These are phyloP conservation scores for Hyphantria cunea DNA, from an alignment of 1,140 invertebrate species.

Conservation along the genomic window DNA sequence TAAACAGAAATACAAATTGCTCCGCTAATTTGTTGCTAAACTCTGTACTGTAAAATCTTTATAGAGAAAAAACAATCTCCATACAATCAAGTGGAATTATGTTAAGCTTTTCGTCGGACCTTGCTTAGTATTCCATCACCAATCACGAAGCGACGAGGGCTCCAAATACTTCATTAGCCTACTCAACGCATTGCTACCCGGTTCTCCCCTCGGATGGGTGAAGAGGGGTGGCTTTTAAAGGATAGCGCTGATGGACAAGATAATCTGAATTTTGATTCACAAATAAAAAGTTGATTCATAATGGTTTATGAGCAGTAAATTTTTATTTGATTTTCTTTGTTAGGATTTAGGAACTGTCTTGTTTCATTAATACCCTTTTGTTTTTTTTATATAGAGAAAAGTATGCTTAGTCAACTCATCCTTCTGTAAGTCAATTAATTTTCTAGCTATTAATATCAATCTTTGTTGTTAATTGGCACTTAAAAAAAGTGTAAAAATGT, in stretches of 20 bases:
- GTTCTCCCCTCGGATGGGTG: background rate
- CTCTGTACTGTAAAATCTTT: background rate
- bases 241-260: slow-evolving; percentile 24
- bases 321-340: too few species aligned
- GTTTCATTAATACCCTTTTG: too few species aligned
- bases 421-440: too few species aligned
- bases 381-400: too few species aligned
- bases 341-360: too few species aligned
- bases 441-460: too few species aligned
- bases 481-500: too few species aligned
- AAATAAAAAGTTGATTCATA: slow-evolving; percentile 23
- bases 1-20: background rate
- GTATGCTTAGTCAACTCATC: too few species aligned
- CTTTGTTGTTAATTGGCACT: too few species aligned
- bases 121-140: slow-evolving; percentile 42
- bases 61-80: slow-evolving; percentile 15
- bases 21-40: background rate
- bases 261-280: slow-evolving; percentile 26
- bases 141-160: slow-evolving; percentile 33
- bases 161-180: slow-evolving; percentile 43
- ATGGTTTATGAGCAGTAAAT: slow-evolving; percentile 5
- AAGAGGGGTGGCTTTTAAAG: slow-evolving; percentile 13
- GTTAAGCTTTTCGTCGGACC: slow-evolving; percentile 25
- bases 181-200: slow-evolving; percentile 21
- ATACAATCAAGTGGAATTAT: slow-evolving; percentile 29